Conservation (phyloP, 2,113 vertebrate genomes). For the Nothocercus nigrocapillus region DNA sequence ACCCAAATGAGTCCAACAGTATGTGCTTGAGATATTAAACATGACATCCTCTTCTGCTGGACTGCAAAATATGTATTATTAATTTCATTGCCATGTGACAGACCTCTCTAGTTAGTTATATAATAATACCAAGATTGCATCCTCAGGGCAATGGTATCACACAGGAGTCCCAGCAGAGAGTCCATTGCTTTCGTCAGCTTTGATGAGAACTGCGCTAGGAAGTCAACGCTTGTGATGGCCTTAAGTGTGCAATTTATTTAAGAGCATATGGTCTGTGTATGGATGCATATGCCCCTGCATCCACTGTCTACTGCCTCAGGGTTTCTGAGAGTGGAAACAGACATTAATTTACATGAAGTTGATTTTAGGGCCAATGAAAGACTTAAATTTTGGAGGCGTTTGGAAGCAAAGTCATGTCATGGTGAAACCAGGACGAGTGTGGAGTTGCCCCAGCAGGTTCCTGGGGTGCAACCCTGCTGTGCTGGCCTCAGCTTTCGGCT, state of each 20-base stretch:
- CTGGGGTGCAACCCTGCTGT: background rate
- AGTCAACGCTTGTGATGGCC: background rate
- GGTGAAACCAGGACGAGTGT: background rate
- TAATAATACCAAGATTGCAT: background rate
- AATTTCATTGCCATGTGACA: background rate
- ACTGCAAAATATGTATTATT: background rate
- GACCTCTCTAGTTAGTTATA: background rate
- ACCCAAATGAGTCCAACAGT: background rate
- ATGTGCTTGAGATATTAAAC: background rate
- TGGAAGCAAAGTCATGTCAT: background rate
- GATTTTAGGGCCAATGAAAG: background rate
- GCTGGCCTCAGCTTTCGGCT: background rate
- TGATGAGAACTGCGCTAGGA: background rate
- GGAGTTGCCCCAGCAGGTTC: background rate
- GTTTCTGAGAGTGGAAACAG: background rate
- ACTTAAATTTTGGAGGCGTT: background rate
- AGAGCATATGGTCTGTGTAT: background rate
- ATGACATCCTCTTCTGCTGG: background rate
- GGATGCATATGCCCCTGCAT: background rate
- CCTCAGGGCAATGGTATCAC: background rate
- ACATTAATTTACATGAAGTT: background rate
- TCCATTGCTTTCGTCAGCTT: background rate
- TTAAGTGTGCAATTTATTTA: background rate
- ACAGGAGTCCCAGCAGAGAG: background rate
- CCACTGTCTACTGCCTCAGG: background rate